phyloP scores from a whole-genome alignment of 2,888 invertebrate genomes.

The Spodoptera picta region DNA sequence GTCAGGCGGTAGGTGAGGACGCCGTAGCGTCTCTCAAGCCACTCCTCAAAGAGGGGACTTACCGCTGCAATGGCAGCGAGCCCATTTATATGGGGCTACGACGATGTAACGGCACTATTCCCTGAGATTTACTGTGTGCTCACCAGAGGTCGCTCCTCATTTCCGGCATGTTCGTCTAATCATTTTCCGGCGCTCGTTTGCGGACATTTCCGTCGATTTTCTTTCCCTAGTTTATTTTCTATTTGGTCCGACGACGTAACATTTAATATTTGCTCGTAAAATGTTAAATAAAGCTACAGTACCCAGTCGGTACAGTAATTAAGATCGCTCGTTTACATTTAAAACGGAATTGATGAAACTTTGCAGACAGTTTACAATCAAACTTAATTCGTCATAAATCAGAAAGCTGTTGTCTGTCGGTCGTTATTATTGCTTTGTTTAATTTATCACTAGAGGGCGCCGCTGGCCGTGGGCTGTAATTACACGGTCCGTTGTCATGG shows the following conservation, averaged over 20 bases:
- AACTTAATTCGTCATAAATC: conserved; percentile 47
- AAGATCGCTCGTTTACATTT: conserved; percentile 33
- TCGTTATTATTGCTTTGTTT: conserved; percentile 46
- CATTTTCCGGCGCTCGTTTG: conserved; percentile 32
- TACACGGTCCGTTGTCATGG: conserved; percentile 26
- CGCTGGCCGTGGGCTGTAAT: conserved; percentile 6
- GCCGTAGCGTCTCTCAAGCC: too few relatives aligned
- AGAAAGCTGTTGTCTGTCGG: conserved; percentile 41
- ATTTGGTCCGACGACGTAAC: conserved; percentile 5
- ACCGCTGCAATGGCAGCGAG: too few relatives aligned
- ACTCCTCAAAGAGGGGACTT: too few relatives aligned
- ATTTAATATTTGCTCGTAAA: background rate
- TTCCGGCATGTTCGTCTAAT: conserved; percentile 37
- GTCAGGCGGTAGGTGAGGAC: too few relatives aligned
- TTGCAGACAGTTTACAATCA: conserved; percentile 30
- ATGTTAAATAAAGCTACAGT: background rate
- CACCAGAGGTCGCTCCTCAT: conserved; percentile 28
- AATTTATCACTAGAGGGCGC: conserved; percentile 34
- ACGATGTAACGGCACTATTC: conserved; percentile 14
- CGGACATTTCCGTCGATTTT: conserved; percentile 34
- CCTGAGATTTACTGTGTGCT: conserved; percentile 5
- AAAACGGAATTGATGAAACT: conserved; percentile 29
- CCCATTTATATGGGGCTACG: background rate
- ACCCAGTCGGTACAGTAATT: conserved; percentile 6
- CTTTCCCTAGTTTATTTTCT: conserved; percentile 22